phyloP scores from a whole-genome alignment of 2,888 invertebrate genomes.

The Halictus quadricinctus region DNA sequence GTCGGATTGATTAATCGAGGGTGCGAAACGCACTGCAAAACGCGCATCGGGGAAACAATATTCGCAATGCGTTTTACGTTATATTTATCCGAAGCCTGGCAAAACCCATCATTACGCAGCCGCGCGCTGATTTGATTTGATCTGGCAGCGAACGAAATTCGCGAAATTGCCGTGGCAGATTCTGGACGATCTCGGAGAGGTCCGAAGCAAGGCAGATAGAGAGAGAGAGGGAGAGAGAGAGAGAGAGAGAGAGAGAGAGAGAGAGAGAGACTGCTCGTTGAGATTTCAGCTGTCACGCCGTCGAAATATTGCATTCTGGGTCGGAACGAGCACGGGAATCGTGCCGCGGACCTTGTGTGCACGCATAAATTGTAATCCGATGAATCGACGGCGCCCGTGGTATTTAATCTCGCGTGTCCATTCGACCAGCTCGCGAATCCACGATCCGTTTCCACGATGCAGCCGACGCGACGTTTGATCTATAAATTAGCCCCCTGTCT shows the following conservation, averaged over 20 bases:
- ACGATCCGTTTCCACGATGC: conserved; percentile 8
- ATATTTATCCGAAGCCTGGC: conserved; percentile 53
- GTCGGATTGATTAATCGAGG: background rate
- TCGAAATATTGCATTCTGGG: conserved; percentile 50
- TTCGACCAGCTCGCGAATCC: conserved; percentile 17
- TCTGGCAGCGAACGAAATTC: conserved; percentile 45
- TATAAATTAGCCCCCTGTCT: conserved; percentile 16
- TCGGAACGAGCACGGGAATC: conserved; percentile 27
- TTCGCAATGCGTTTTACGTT: conserved; percentile 8
- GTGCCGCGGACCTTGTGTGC: conserved; percentile 16
- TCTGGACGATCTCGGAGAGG: conserved; percentile 20
- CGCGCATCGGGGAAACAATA: conserved; percentile 10
- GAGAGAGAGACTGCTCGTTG: conserved; percentile 35
- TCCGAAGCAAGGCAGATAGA: conserved; percentile 25
- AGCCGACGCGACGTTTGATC: conserved; percentile 17
- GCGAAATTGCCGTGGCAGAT: conserved; percentile 58
- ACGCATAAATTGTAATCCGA: conserved; percentile 49
- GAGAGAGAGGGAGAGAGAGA: background rate
- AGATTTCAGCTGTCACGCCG: conserved; percentile 62
- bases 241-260: background rate
- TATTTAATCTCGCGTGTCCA: conserved; percentile 31
- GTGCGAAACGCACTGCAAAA: background rate
- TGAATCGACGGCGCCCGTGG: conserved; percentile 37
- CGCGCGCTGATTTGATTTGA: conserved; percentile 57
- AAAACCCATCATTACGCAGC: conserved; percentile 50